Conservation (phyloP, 92 coral and sea anemone genomes). For the Nematostella vectensis region DNA sequence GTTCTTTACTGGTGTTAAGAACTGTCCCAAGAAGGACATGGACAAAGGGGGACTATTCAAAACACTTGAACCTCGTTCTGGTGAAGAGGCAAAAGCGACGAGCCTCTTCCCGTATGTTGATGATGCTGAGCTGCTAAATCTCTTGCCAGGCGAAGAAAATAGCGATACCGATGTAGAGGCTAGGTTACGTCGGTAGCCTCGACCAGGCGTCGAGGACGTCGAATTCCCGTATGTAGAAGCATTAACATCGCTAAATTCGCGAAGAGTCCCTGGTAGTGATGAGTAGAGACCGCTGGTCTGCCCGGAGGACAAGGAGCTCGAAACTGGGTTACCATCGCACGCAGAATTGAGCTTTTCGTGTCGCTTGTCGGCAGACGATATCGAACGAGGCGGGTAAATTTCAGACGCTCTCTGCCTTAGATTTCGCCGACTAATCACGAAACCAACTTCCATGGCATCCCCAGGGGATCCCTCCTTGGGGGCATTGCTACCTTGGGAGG, state of each 20-base stretch:
- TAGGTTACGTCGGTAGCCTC: too few species aligned
- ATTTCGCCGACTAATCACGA: background rate
- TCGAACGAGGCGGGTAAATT: background rate
- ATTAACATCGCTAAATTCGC: too few species aligned
- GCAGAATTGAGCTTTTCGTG: background rate
- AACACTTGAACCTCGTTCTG: background rate
- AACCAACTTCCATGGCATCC: background rate
- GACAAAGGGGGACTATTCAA: background rate
- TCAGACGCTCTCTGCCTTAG: background rate
- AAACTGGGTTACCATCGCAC: background rate
- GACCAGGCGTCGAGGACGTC: too few species aligned
- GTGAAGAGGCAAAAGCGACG: too few species aligned
- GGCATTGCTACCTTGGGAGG: background rate
- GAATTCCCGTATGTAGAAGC: too few species aligned
- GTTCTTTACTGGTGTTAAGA: too few species aligned
- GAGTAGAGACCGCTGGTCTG: background rate
- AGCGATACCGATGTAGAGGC: too few species aligned
- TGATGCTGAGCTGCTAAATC: too few species aligned
- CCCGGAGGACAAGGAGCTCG: background rate
- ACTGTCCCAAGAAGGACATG: background rate
- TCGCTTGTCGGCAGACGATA: background rate
- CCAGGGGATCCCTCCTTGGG: background rate
- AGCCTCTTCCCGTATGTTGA: too few species aligned
- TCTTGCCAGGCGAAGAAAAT: too few species aligned
- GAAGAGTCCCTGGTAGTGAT: constrained; percentile 3